Percentiles rank a stretch among this genome's conserved stretches.
Conservation (phyloP, 1,140 invertebrate genomes). For the Phortica variegata region DNA sequence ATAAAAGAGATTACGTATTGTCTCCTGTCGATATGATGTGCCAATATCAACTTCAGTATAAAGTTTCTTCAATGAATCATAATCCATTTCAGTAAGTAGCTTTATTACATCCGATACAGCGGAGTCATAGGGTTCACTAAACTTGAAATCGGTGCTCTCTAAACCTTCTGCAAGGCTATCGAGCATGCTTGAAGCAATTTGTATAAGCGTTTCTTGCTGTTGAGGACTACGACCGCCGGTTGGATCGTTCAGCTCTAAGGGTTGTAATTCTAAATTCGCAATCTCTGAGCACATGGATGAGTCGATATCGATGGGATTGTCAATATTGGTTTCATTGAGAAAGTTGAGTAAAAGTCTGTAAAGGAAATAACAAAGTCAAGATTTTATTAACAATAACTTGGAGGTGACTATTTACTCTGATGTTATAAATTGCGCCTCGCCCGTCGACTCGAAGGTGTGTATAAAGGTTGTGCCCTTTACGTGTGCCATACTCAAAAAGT, state of each 20-base stretch:
- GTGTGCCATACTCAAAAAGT: constrained; percentile 48
- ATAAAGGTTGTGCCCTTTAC: constrained; percentile 50
- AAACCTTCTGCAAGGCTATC: constrained; percentile 55
- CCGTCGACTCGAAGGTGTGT: constrained; percentile 55
- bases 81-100: constrained; percentile 60
- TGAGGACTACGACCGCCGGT: constrained; percentile 49
- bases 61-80: constrained; percentile 59
- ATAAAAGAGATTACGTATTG: constrained; percentile 69
- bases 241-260: constrained; percentile 38
- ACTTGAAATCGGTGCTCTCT: constrained; percentile 56
- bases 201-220: constrained; percentile 36
- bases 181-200: constrained; percentile 39
- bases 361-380: neutral
- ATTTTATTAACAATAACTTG: neutral
- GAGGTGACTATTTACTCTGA: constrained; percentile 34
- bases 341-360: constrained; percentile 42
- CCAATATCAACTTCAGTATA: constrained; percentile 63
- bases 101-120: constrained; percentile 57
- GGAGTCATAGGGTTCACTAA: constrained; percentile 58
- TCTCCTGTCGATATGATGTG: constrained; percentile 66
- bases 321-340: constrained; percentile 39
- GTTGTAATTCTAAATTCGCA: constrained; percentile 36
- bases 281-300: constrained; percentile 37
- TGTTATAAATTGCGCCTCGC: constrained; percentile 50
- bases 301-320: constrained; percentile 45